These are phyloP conservation scores for Tethya wilhelma DNA, from an alignment of 37 sponge, comb jelly and placozoan species.

Conservation along the genomic window DNA sequence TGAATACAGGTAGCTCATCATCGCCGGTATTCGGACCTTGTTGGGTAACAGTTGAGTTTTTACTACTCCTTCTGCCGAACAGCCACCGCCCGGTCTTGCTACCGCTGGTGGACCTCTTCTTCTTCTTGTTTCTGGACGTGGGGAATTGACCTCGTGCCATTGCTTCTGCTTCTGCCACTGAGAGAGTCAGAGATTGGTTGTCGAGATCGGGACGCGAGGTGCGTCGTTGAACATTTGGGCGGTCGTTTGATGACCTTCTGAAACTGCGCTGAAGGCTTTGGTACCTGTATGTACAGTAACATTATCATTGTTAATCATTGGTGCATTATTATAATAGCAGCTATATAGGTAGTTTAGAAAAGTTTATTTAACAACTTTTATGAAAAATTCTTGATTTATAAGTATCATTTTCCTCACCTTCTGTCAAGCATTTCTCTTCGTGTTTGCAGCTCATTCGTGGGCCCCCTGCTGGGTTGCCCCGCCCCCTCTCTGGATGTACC, in stretches of 20 bases:
- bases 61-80: slow-evolving; percentile 17
- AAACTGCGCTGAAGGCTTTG: slow-evolving; percentile 61
- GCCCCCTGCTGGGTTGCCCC: background rate
- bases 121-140: background rate
- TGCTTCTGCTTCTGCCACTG: slow-evolving; percentile 17
- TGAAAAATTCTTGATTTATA: background rate
- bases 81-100: slow-evolving; percentile 8
- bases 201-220: background rate
- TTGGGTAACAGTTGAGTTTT: background rate
- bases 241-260: slow-evolving; percentile 1
- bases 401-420: slow-evolving; percentile 27
- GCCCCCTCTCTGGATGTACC: background rate
- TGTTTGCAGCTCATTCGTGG: slow-evolving; percentile 12
- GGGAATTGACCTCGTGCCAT: background rate
- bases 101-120: background rate
- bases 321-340: too few relatives aligned
- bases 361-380: too few relatives aligned
- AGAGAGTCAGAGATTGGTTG: slow-evolving; percentile 48
- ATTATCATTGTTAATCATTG: too few relatives aligned
- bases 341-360: too few relatives aligned
- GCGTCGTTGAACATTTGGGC: background rate
- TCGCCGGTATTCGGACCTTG: background rate
- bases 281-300: too few relatives aligned
- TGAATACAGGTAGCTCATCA: slow-evolving; percentile 8
- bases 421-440: slow-evolving; percentile 67